Evolutionary conservation across 92 coral and sea anemone genomes (phyloP), one percentile per base, ranked within the genome.

Genomic region (Siderastrea siderea): DNA sequence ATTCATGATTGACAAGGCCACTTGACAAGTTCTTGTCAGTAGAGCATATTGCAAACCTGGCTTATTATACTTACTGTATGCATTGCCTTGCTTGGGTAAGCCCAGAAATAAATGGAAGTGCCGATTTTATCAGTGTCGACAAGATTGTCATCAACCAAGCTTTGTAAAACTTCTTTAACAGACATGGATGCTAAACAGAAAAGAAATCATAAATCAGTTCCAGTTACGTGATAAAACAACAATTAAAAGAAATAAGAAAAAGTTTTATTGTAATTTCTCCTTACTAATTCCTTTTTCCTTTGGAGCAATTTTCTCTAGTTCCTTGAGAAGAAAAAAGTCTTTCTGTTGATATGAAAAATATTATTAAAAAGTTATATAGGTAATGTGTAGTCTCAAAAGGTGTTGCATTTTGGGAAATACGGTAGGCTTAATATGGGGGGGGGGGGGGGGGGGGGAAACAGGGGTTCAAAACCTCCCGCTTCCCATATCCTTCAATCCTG

Each of bases 281-380:
- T 92, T 93, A 95, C 99, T 98, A 69, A 98, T 98, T 79, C 99
- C 99, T 91, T 98, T 98, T 68, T 98, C 99, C 90, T 98, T 98
- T n/a, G 99, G 98, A 26, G 99, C 99, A 63, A 95, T 98, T 86
- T 98, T 98, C 80, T 98, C 99, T 9, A 97, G 76, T 78, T 97
- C 99, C 78, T 93, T 95, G 26, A 97, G 98, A 61, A 95, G 99
- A 71, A 95, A 97, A 79, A 95, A 97, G 66, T 97, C 99, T 94
- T 97, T 97, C 99, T 97, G 92, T 82, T 59, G 72, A 85, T 73
- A 71, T 82, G 11, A n/a, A 71, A 45, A 78, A 26, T 69, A 62
- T 6, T 0, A 17, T 0, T 1, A 74, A 14, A 53, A 10, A 9
- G 38, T 26, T 26, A 26, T 26, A 26, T 26, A 26, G 38, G 38